phyloP scores from a whole-genome alignment of 2,113 vertebrate species.

The Formicarius rufipectus region DNA sequence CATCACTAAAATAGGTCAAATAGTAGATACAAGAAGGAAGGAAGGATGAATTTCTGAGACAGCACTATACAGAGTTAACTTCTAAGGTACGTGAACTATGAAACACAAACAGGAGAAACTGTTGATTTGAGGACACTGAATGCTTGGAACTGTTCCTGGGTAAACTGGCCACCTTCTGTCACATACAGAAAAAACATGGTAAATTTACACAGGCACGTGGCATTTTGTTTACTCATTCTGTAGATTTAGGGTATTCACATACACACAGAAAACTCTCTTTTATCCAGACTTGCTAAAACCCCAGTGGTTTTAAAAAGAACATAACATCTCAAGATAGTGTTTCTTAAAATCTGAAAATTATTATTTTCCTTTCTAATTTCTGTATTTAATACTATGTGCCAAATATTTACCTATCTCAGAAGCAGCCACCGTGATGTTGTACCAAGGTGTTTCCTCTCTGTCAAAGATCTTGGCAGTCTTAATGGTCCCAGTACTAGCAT shows the following conservation, averaged over 20 bases:
- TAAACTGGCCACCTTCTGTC: not conserved
- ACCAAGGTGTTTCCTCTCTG: conserved; percentile 89
- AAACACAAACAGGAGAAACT: not conserved
- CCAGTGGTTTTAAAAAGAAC: not conserved
- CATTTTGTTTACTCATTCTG: not conserved
- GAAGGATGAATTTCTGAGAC: not conserved
- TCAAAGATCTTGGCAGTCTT: conserved; percentile 87
- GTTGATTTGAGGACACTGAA: not conserved
- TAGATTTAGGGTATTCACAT: not conserved
- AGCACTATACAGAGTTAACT: not conserved
- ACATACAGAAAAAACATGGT: not conserved
- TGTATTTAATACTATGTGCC: not conserved
- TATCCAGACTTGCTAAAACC: not conserved
- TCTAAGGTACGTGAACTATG: not conserved
- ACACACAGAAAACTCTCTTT: not conserved
- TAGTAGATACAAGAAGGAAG: not conserved
- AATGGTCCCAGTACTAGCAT: conserved; percentile 85
- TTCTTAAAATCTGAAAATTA: not conserved
- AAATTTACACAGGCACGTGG: not conserved
- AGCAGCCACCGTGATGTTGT: conserved; percentile 93
- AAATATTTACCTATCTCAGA: conserved; percentile 88
- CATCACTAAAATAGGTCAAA: rapidly evolving
- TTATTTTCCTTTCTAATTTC: not conserved
- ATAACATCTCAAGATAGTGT: not conserved
- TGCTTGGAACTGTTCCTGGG: not conserved